Conservation (phyloP, 1,140 invertebrate species). For the Lordiphosa collinella region DNA sequence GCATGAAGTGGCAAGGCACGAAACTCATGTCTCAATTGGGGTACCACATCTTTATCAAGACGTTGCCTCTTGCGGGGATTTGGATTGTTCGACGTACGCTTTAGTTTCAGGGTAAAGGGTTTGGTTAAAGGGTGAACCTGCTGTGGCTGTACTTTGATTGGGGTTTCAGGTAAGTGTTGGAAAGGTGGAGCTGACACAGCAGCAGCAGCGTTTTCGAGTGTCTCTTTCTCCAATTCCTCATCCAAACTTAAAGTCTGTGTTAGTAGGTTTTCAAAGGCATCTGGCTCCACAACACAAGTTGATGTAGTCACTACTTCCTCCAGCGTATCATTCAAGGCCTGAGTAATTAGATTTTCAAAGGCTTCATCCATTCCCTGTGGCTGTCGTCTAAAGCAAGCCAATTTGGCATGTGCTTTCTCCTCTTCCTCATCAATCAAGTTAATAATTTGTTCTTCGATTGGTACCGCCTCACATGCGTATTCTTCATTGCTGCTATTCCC, state of each 20-base stretch:
- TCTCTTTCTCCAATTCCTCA: no score
- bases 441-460: constrained; percentile 5
- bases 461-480: constrained; percentile 12
- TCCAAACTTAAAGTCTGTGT: no score
- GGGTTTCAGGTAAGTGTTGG: not conserved
- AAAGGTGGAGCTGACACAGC: not conserved
- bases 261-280: no score
- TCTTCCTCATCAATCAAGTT: constrained; percentile 8
- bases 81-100: not conserved
- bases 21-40: constrained; percentile 48
- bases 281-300: no score
- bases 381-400: constrained; percentile 16
- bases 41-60: constrained; percentile 30
- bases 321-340: no score
- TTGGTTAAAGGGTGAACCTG: no score
- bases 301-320: no score
- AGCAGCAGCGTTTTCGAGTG: no score
- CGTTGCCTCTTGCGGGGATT: constrained; percentile 20
- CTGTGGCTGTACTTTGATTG: not conserved
- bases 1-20: constrained; percentile 30
- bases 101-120: not conserved
- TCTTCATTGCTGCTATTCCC: not conserved
- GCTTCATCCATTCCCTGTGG: not conserved
- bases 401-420: not conserved
- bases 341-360: not conserved